Base-by-base conservation (phyloP, 2,113 vertebrate species). In the Scytalopus superciliaris region DNA sequence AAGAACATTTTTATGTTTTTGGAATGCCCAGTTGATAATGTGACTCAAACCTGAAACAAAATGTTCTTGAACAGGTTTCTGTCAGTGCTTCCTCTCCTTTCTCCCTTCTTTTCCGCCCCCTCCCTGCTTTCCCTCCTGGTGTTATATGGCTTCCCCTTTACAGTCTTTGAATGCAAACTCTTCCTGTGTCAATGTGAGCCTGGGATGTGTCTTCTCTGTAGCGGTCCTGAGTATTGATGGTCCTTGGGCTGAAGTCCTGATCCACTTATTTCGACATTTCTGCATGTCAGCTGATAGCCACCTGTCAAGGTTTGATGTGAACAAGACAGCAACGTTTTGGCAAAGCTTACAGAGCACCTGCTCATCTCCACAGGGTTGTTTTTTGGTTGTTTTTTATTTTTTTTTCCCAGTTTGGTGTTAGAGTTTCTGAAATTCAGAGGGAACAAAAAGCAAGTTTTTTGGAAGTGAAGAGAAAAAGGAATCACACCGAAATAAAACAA, bases 11-110 rank as follows among this genome's bases (percentile, higher is more conserved):
- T 35, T 7, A 23, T 79, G 8, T 1, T 70, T 81, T 63, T 84
- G 68, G 31, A 77, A 35, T n/a, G 6, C 50, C 52, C 10, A 9
- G 35, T 81, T 66, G 57, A 12, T n/a, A 1, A 1, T 0, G 1
- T 87, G 52, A 82, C 67, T 90, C 31, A 50, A 93, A 69, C 27
- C 21, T 80, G 45, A 62, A 64, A 53, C 8, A 56, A n/a, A 79
- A 27, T 80, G 7, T 17, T 60, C 24, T 53, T 19, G 47, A 75
- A 10, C 13, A 10, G 30, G 17, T 70, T 75, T 84, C 30, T 64
- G 47, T 62, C 30, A 50, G 24, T 80, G 27, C 49, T 64, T 30
- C 14, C 27, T 67, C 19, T 81, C 35, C 12, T 45, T 23, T 75
- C 55, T 37, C 14, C 62, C 14, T 31, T 3, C 13, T 85, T 84